Conservation (phyloP, 2,888 invertebrate genomes). For the Herminia tarsipennalis region DNA sequence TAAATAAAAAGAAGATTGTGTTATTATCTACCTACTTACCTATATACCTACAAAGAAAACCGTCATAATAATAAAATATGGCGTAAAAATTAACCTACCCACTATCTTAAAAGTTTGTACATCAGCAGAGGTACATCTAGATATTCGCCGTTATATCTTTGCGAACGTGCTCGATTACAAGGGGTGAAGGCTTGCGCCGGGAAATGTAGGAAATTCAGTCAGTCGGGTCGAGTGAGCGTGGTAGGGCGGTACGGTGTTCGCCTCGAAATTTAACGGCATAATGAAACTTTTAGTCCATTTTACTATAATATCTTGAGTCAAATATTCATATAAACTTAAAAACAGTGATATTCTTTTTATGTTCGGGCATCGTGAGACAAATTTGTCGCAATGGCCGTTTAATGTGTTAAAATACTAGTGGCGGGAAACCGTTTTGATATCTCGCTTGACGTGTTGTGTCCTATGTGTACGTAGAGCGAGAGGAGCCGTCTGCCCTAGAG, state of each 20-base stretch:
- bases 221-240: constrained; percentile 78
- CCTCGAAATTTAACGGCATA: constrained; percentile 55
- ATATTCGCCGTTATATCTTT: constrained; percentile 64
- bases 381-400: constrained; percentile 50
- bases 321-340: constrained; percentile 44
- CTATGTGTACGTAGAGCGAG: constrained; percentile 83
- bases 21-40: background rate
- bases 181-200: constrained; percentile 85
- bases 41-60: too few species aligned
- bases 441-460: constrained; percentile 84
- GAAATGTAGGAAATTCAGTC: constrained; percentile 81
- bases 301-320: constrained; percentile 60
- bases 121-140: constrained; percentile 50
- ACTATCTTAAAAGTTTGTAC: too few species aligned
- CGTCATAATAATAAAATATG: too few species aligned
- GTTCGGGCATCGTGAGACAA: constrained; percentile 30
- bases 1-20: too few species aligned
- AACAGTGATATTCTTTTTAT: constrained; percentile 46
- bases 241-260: constrained; percentile 63
- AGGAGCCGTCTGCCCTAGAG: constrained; percentile 82
- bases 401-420: constrained; percentile 79
- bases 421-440: constrained; percentile 85
- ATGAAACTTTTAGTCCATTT: constrained; percentile 79
- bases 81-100: too few species aligned
- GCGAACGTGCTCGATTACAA: constrained; percentile 81